phyloP scores from a whole-genome alignment of 1,140 invertebrate genomes.

The Ladona fulva region DNA sequence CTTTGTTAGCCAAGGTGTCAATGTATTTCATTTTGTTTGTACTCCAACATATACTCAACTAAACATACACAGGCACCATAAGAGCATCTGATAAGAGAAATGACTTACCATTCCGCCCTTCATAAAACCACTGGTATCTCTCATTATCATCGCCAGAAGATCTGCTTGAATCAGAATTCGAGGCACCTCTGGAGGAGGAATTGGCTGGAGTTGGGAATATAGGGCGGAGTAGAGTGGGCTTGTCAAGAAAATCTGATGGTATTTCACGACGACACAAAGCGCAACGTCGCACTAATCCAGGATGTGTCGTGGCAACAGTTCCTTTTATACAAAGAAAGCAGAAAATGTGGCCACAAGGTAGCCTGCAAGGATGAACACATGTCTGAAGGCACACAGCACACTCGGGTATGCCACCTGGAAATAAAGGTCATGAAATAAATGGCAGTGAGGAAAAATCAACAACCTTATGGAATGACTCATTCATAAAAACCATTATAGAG shows the following conservation, averaged over 20 bases:
- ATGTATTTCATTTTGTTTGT: no score
- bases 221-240: constrained; percentile 43
- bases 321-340: constrained; percentile 95
- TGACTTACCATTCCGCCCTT: neutral
- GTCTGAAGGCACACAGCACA: constrained; percentile 88
- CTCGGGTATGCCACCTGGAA: constrained; percentile 40
- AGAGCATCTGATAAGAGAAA: no score
- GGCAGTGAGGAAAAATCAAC: no score
- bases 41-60: no score
- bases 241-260: constrained; percentile 71
- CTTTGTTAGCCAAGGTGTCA: no score
- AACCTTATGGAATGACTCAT: no score
- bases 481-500: no score
- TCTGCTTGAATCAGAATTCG: neutral
- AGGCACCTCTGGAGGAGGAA: neutral
- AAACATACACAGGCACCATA: no score
- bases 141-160: neutral
- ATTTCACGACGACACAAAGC: constrained; percentile 79
- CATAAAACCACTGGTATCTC: neutral
- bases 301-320: constrained; percentile 64
- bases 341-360: constrained; percentile 92
- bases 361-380: constrained; percentile 75
- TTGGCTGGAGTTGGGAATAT: neutral
- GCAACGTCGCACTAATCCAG: constrained; percentile 49
- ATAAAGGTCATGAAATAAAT: no score